Base-by-base conservation (phyloP, 1,140 invertebrate species). In the Hylyphantes graminicola region DNA sequence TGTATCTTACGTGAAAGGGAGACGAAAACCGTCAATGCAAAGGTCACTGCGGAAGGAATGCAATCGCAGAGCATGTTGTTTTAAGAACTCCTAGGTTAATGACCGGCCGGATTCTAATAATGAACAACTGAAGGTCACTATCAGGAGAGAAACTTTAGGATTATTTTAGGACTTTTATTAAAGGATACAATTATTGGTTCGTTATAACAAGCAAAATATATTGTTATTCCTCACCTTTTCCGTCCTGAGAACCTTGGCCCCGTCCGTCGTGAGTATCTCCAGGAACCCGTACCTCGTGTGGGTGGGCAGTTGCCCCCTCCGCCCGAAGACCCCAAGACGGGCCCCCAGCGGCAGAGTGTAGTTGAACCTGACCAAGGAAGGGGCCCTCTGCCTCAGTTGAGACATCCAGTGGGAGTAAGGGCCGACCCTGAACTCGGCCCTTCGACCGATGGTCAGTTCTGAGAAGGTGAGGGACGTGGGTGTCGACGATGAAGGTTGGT, bases 201-300 rank as follows among this genome's bases (percentile, higher is more conserved):
- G 7, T 59, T 13, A 13, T 59, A 6, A 59, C n/a, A 59, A 1
- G 57, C n/a, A 12, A 2, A 35, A 35, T 35, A n/a, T 7, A 59
- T 3, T 7, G 57, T 12, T 12, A 12, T n/a, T n/a, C 8, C 9
- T 70, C 50, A 70, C 82, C 64, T 77, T 85, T 59, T 77, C 82
- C 0, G 12, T 77, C 13, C 82, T 19, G 4, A 85, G 74, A 0
- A 61, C 59, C 21, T 85, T 83, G 0, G 70, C 80, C 0, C 80
- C 55, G 17, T 85, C 82, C 8, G 85, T 67, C 19, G 70, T 78
- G 12, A 86, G 48, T 35, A 90, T 88, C 90, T 98, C 95, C 17
- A 95, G 94, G 89, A 98, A 97, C 89, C 98, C 96, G 89, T 98
- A 97, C 89, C 97, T 96, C 48, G 96, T 97, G 83, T 98, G 95